phyloP scores from a whole-genome alignment of 2,113 vertebrate genomes.

The Desmodus rotundus region DNA sequence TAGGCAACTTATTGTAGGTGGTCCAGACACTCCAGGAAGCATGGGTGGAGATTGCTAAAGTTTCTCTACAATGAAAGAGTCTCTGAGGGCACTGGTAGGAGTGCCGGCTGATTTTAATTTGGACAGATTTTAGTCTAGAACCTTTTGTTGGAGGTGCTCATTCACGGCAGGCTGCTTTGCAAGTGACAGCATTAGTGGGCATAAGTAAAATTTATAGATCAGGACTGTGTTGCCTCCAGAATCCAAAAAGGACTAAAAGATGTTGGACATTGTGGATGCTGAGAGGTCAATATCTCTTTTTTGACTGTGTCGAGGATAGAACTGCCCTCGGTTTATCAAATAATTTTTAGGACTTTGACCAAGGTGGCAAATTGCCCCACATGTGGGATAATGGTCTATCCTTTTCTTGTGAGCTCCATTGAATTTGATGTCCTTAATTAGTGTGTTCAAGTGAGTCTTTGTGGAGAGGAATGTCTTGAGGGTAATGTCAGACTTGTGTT shows the following conservation, averaged over 20 bases:
- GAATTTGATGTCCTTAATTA: background rate
- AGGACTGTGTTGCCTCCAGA: background rate
- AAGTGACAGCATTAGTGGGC: background rate
- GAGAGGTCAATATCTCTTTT: background rate
- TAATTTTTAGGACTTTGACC: background rate
- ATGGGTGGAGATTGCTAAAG: background rate
- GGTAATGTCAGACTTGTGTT: background rate
- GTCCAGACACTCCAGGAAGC: background rate
- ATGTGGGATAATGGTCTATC: background rate
- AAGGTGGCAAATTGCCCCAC: background rate
- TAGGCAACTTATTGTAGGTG: background rate
- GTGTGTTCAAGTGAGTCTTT: background rate
- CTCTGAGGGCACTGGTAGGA: background rate
- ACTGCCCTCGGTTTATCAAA: background rate
- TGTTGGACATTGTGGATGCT: background rate
- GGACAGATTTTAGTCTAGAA: background rate
- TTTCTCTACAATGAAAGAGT: background rate
- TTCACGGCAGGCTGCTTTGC: background rate
- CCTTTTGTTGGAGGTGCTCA: background rate
- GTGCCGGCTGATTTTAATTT: background rate
- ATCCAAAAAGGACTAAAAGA: background rate
- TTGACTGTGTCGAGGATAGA: background rate
- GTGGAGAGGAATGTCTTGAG: background rate
- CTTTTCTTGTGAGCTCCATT: background rate
- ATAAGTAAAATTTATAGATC: background rate